These are phyloP conservation scores for Furcula furcula DNA, from an alignment of 2,888 invertebrate species.

Conservation along the genomic window DNA sequence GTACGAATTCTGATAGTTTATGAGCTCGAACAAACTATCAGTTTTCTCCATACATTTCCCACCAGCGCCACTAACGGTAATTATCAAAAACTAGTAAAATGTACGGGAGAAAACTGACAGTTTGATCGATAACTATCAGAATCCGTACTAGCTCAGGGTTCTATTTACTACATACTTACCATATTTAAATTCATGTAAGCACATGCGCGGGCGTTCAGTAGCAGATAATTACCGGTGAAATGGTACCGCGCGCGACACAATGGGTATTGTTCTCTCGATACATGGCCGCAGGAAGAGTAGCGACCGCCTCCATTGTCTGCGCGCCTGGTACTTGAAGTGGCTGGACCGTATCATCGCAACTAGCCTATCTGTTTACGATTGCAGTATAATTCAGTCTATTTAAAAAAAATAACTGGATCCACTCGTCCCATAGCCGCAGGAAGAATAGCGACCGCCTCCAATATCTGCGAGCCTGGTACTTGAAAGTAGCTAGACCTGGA, in stretches of 20 bases:
- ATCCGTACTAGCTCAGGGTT: too few relatives aligned
- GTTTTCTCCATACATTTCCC: too few relatives aligned
- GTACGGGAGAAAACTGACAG: too few relatives aligned
- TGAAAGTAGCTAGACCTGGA: conserved; percentile 10
- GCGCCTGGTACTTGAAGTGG: conserved; percentile 38
- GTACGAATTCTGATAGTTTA: too few relatives aligned
- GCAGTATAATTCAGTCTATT: too few relatives aligned
- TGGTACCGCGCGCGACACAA: conserved; percentile 58
- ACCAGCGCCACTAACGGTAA: too few relatives aligned
- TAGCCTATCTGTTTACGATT: too few relatives aligned
- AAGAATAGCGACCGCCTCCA: conserved; percentile 44
- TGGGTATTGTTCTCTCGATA: conserved; percentile 58
- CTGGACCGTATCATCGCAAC: conserved; percentile 12
- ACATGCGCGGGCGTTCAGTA: conserved; percentile 22
- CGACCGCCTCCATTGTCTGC: conserved; percentile 55
- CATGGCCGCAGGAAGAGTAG: conserved; percentile 41
- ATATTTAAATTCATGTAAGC: not conserved
- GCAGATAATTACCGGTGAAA: conserved; percentile 61
- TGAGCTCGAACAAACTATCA: too few relatives aligned
- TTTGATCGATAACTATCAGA: too few relatives aligned
- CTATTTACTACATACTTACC: not conserved
- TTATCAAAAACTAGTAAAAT: too few relatives aligned
- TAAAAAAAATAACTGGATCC: too few relatives aligned
- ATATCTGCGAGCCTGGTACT: conserved; percentile 56
- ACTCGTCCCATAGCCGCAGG: conserved; percentile 37